Conservation (phyloP, 2,797 vertebrate species). For the Myotis findleyi region DNA sequence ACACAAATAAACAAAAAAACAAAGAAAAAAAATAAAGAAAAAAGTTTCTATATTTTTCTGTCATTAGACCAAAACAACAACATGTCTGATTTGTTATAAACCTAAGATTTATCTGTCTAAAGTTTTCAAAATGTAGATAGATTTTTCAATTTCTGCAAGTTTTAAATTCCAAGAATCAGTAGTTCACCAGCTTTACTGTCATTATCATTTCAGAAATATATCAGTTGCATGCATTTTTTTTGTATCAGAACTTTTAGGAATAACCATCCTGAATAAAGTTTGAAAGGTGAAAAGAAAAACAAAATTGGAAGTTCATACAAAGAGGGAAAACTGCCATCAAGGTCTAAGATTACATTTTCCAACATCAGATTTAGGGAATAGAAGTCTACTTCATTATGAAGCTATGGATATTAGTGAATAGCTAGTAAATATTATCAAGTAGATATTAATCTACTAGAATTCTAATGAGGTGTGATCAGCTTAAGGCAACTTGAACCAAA, state of each 20-base stretch:
- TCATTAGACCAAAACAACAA: neutral
- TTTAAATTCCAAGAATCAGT: neutral
- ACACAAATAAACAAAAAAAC: neutral
- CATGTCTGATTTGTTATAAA: neutral
- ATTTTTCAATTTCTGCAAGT: neutral
- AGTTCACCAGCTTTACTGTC: neutral
- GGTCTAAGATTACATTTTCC: neutral
- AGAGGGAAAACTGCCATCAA: neutral
- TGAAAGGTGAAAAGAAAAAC: neutral
- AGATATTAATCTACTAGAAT: neutral
- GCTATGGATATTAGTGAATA: neutral
- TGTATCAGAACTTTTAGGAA: neutral
- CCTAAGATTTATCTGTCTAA: neutral
- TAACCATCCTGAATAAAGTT: neutral
- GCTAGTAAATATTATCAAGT: neutral
- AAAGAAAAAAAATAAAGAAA: neutral
- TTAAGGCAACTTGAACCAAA: neutral
- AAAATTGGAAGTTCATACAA: neutral
- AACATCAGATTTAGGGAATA: neutral
- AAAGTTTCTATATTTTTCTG: neutral
- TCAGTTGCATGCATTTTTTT: neutral
- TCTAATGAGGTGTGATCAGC: neutral
- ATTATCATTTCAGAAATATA: neutral
- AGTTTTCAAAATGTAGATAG: neutral
- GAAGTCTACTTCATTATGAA: neutral